A percentile compares a stretch with the other conserved stretches of the same genome.
Conservation (phyloP, 2,113 vertebrate species). For the Hassar affinis region DNA sequence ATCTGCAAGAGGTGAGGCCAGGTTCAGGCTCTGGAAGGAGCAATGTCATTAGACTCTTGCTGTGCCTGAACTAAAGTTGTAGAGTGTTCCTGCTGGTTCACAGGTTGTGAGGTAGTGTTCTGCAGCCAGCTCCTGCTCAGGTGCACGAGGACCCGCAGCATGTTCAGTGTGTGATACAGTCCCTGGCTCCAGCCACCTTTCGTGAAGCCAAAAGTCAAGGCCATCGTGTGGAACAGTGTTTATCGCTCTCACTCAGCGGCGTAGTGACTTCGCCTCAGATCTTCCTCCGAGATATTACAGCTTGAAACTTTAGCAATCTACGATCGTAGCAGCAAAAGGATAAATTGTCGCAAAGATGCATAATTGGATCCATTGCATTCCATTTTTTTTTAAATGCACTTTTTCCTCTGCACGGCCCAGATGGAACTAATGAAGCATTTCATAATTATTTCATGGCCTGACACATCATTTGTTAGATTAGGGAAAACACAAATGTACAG, state of each 20-base stretch:
- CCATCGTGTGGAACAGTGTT: constrained; percentile 23
- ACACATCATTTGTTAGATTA: background rate
- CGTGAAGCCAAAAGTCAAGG: constrained; percentile 48
- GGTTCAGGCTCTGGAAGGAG: constrained; percentile 51
- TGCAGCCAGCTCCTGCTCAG: constrained; percentile 46
- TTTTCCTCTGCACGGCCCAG: background rate
- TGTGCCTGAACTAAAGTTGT: constrained; percentile 64
- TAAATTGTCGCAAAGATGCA: background rate
- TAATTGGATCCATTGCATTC: background rate
- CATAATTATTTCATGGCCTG: constrained; percentile 5
- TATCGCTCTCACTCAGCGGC: background rate
- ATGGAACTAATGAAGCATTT: background rate
- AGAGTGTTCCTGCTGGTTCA: constrained; percentile 51
- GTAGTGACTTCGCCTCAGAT: background rate
- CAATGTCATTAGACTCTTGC: constrained; percentile 59
- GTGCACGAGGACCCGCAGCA: constrained; percentile 41
- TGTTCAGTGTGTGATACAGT: constrained; percentile 47
- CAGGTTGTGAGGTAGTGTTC: constrained; percentile 51
- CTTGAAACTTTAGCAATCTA: background rate
- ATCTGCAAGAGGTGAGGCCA: background rate
- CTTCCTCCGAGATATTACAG: constrained; percentile 23
- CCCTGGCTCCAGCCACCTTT: constrained; percentile 51
- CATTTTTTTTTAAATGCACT: background rate
- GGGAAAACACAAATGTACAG: background rate
- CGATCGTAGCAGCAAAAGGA: background rate